phyloP scores from a whole-genome alignment of 2,888 invertebrate genomes.

The Uloborus plumipes region DNA sequence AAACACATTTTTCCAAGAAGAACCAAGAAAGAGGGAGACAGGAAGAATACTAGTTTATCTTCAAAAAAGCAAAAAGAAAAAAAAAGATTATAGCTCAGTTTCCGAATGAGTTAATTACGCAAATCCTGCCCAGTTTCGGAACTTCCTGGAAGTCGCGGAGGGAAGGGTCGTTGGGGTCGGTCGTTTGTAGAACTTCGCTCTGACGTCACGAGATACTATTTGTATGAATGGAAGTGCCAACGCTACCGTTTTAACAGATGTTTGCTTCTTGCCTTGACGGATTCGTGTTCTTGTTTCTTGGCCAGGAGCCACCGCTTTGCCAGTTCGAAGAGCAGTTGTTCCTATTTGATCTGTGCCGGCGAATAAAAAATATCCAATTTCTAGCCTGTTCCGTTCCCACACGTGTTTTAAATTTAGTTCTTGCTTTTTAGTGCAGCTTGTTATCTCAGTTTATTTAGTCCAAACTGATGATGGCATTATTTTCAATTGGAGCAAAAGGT shows the following conservation, averaged over 20 bases:
- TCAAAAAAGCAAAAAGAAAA: constrained; percentile 14
- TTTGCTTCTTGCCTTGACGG: constrained; percentile 1
- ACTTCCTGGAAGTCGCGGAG: constrained; percentile 45
- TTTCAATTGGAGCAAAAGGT: too few species aligned
- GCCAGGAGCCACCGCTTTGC: constrained; percentile 23
- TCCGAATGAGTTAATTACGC: constrained; percentile 61
- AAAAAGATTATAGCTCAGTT: constrained; percentile 30
- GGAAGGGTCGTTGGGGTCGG: constrained; percentile 46
- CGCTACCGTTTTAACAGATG: constrained; percentile 10
- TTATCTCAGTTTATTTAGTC: background rate
- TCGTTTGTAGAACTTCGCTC: constrained; percentile 25
- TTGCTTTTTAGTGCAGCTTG: constrained; percentile 2
- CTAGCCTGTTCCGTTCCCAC: background rate
- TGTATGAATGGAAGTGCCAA: constrained; percentile 60
- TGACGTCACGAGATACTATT: constrained; percentile 50
- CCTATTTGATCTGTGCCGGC: constrained; percentile 27
- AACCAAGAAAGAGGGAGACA: too few species aligned
- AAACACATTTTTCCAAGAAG: too few species aligned
- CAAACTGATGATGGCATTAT: too few species aligned
- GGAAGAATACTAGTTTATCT: too few species aligned
- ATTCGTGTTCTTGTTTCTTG: constrained; percentile 15
- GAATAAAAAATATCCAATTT: background rate
- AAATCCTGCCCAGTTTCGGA: constrained; percentile 42
- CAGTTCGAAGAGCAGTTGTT: constrained; percentile 17
- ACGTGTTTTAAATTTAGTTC: constrained; percentile 17